Conservation (phyloP, 2,113 vertebrate genomes). For the Sturnira hondurensis region DNA sequence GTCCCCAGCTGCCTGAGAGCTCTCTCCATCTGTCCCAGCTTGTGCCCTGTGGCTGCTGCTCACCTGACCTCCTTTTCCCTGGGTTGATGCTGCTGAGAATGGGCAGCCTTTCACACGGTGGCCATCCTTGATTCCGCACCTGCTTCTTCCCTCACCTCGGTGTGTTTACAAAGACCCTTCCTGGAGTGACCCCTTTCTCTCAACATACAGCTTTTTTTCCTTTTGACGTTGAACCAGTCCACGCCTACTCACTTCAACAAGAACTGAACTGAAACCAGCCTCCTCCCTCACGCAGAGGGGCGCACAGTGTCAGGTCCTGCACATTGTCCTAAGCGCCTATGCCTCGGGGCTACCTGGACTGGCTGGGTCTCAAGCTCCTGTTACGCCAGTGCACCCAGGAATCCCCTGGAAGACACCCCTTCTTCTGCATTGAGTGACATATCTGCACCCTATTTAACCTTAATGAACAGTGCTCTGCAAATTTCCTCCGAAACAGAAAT, state of each 20-base stretch:
- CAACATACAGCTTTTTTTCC: not conserved
- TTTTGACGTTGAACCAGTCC: not conserved
- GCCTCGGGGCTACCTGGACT: not conserved
- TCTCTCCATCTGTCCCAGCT: not conserved
- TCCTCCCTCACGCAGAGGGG: not conserved
- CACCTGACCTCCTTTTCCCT: not conserved
- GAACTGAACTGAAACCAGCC: not conserved
- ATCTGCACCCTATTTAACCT: not conserved
- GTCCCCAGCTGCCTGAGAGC: not conserved
- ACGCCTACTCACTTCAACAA: rapidly evolving
- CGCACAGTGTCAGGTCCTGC: not conserved
- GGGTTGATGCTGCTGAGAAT: not conserved
- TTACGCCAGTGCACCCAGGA: rapidly evolving
- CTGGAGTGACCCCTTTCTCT: not conserved
- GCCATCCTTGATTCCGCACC: not conserved
- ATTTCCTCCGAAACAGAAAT: not conserved
- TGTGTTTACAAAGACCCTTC: not conserved
- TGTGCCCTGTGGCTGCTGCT: not conserved
- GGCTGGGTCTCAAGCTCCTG: rapidly evolving
- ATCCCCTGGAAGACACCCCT: not conserved
- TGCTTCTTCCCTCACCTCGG: not conserved
- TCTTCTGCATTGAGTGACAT: rapidly evolving
- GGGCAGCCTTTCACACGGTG: not conserved
- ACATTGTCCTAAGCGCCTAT: rapidly evolving
- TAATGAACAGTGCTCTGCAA: not conserved